Conservation (phyloP, 2,888 invertebrate genomes). For the Lomographa bimaculata region DNA sequence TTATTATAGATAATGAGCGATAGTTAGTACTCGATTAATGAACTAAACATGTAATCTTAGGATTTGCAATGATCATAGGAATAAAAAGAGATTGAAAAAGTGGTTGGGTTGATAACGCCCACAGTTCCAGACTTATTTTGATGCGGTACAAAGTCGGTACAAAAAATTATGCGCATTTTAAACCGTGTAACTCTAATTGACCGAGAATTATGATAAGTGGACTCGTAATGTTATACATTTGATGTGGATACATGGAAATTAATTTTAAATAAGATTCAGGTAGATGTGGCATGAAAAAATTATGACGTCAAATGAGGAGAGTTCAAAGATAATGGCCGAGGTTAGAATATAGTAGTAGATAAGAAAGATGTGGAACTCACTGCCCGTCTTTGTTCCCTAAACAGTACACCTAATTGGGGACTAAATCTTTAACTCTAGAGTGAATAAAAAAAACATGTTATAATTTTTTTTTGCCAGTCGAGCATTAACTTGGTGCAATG, state of each 20-base stretch:
- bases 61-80: slow-evolving; percentile 30
- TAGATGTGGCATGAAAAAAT: too few species aligned
- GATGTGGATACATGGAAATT: slow-evolving; percentile 5
- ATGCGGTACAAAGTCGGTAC: slow-evolving; percentile 10
- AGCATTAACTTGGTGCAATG: too few species aligned
- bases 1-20: slow-evolving; percentile 43
- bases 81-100: slow-evolving; percentile 25
- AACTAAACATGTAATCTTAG: slow-evolving; percentile 46
- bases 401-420: too few species aligned
- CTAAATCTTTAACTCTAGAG: too few species aligned
- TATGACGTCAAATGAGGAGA: too few species aligned
- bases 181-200: slow-evolving; percentile 10
- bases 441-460: too few species aligned
- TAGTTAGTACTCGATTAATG: slow-evolving; percentile 50
- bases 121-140: slow-evolving; percentile 24
- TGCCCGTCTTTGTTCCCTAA: too few species aligned
- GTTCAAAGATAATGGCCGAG: too few species aligned
- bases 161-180: slow-evolving; percentile 22
- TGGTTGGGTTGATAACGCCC: slow-evolving; percentile 21
- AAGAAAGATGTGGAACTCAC: too few species aligned
- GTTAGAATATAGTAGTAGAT: too few species aligned
- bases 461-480: too few species aligned
- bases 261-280: slow-evolving; percentile 3
- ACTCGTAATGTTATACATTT: slow-evolving; percentile 1
- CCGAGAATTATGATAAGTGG: slow-evolving; percentile 8